Conservation (phyloP, 2,888 invertebrate genomes). For the Eristalis tenax region DNA sequence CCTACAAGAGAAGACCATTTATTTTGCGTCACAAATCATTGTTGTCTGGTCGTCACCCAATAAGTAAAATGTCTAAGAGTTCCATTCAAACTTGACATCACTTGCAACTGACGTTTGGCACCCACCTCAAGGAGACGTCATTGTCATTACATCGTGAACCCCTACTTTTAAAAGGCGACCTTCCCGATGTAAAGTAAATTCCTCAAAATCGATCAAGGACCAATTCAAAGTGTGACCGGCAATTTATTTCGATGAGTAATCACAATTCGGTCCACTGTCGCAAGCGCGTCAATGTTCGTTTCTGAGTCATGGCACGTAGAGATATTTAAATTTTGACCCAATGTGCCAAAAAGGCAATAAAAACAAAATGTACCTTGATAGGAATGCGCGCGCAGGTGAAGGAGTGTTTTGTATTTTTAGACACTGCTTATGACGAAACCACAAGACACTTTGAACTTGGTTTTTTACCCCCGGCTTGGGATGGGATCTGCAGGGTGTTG, state of each 20-base stretch:
- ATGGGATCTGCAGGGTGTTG: background rate
- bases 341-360: background rate
- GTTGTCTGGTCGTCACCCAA: no score
- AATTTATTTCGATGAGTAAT: background rate
- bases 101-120: background rate
- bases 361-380: background rate
- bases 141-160: no score
- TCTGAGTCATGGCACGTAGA: background rate
- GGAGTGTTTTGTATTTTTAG: background rate
- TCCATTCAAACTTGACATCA: no score
- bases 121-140: background rate
- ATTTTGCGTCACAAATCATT: no score
- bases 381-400: background rate
- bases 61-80: no score
- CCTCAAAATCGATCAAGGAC: background rate
- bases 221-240: background rate
- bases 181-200: background rate
- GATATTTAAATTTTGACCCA: background rate
- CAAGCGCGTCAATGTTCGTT: background rate
- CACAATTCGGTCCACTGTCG: background rate
- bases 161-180: background rate
- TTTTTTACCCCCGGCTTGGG: background rate
- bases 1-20: no score
- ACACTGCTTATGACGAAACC: background rate
- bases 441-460: background rate